Evolutionary conservation across 2,888 invertebrate genomes (phyloP).

Genomic region (Caenorhabditis virilis): DNA sequence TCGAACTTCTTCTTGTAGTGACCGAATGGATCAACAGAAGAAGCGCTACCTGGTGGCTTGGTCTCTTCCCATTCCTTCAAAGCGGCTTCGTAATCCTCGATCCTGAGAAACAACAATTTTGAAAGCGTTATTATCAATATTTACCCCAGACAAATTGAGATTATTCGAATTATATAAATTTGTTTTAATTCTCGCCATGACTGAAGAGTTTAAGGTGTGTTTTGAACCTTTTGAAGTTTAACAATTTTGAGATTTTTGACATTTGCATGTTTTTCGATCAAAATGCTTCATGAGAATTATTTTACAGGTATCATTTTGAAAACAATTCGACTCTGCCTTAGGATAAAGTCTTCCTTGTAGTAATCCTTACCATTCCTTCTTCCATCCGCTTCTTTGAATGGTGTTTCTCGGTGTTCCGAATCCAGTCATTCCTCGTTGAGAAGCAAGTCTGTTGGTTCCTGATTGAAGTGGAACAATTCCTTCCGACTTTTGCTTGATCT

Average conservation of each 20-base stretch:
- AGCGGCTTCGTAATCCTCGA: conserved; percentile 67
- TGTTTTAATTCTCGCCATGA: too few species aligned
- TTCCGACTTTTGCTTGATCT: conserved; percentile 63
- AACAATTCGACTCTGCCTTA: neutral
- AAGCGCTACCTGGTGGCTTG: conserved; percentile 66
- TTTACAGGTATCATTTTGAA: too few species aligned
- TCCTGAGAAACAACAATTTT: conserved; percentile 44
- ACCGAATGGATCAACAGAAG: conserved; percentile 64
- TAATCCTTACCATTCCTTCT: conserved; percentile 67
- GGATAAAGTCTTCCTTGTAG: too few species aligned
- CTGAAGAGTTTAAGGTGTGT: too few species aligned
- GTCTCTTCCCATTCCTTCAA: conserved; percentile 68
- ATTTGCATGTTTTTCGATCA: too few species aligned
- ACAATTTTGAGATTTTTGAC: too few species aligned
- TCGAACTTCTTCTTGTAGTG: conserved; percentile 67
- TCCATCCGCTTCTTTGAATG: conserved; percentile 62
- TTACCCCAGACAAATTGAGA: too few species aligned
- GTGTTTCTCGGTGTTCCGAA: conserved; percentile 72
- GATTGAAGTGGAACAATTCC: conserved; percentile 71
- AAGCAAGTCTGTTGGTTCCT: conserved; percentile 72
- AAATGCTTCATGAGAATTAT: too few species aligned
- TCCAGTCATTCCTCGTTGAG: conserved; percentile 72
- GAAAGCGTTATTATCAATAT: too few species aligned
- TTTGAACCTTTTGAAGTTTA: too few species aligned
- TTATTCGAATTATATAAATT: too few species aligned